Percentiles rank a stretch among this genome's conserved stretches.
These are phyloP conservation scores for Cylloceria caligata DNA, from an alignment of 2,888 invertebrate genomes.

Conservation along the genomic window DNA sequence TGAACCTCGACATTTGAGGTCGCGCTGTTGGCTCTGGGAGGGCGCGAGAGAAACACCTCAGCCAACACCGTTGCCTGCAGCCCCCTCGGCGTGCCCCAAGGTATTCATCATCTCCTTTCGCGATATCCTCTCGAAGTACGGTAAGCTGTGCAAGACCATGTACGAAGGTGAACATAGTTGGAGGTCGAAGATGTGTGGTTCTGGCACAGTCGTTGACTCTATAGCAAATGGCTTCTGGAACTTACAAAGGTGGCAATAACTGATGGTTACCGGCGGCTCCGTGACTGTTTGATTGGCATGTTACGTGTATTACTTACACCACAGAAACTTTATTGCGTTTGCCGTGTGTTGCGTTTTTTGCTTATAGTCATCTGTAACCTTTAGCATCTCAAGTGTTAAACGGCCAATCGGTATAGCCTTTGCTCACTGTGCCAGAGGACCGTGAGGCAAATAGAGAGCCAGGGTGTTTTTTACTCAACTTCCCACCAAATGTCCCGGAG, in stretches of 20 bases:
- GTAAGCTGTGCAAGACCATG: background rate
- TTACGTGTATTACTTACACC: too few species aligned
- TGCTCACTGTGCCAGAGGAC: background rate
- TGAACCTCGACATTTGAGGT: conserved; percentile 67
- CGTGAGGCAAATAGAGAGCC: background rate
- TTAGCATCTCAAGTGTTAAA: background rate
- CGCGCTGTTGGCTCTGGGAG: conserved; percentile 14
- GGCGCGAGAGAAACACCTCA: conserved; percentile 53
- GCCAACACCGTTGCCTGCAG: conserved; percentile 57
- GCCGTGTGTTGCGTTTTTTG: too few species aligned
- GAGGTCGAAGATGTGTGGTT: background rate
- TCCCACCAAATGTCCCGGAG: conserved; percentile 20
- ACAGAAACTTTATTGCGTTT: too few species aligned
- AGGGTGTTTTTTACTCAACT: background rate
- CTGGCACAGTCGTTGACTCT: background rate
- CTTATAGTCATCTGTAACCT: too few species aligned
- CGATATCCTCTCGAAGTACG: background rate
- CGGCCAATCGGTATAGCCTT: background rate
- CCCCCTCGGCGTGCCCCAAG: conserved; percentile 51
- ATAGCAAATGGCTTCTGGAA: background rate
- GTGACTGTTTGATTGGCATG: too few species aligned
- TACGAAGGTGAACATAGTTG: background rate
- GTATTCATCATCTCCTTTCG: conserved; percentile 36
- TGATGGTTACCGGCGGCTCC: background rate
- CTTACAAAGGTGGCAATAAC: background rate